Conservation (phyloP, 1,140 invertebrate species). For the Achatina immaculata region DNA sequence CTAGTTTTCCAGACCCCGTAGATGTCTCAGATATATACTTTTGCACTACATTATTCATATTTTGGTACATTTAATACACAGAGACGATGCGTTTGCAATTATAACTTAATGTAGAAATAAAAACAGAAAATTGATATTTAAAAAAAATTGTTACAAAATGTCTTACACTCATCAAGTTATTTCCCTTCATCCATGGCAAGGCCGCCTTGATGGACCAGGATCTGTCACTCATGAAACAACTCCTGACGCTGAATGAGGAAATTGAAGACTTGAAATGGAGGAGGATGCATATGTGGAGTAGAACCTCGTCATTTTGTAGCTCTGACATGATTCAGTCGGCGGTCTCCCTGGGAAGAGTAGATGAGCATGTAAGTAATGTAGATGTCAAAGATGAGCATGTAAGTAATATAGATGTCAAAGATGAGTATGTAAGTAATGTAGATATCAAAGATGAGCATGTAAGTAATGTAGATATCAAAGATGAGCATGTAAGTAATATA, state of each 20-base stretch:
- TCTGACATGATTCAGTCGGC: conserved; percentile 48
- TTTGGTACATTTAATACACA: no score
- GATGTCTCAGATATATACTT: no score
- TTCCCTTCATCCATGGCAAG: conserved; percentile 48
- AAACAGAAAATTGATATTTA: no score
- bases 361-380: conserved; percentile 16
- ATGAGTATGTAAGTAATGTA: not conserved
- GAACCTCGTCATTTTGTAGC: conserved; percentile 32
- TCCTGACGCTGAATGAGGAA: conserved; percentile 59
- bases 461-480: not conserved
- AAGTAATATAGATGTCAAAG: not conserved
- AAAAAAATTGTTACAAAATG: no score
- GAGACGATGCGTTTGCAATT: no score
- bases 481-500: not conserved
- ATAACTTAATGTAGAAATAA: no score
- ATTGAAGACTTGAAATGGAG: conserved; percentile 63
- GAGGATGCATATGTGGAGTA: conserved; percentile 45
- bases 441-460: not conserved
- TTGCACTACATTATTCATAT: no score
- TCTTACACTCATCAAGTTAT: no score
- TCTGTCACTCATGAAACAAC: conserved; percentile 59
- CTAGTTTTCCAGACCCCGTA: no score
- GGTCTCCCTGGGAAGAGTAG: conserved; percentile 29
- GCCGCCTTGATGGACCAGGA: conserved; percentile 61
- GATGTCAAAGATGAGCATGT: not conserved